Evolutionary conservation across 2,888 invertebrate species (phyloP).

Genomic region (Ectemnius continuus): DNA sequence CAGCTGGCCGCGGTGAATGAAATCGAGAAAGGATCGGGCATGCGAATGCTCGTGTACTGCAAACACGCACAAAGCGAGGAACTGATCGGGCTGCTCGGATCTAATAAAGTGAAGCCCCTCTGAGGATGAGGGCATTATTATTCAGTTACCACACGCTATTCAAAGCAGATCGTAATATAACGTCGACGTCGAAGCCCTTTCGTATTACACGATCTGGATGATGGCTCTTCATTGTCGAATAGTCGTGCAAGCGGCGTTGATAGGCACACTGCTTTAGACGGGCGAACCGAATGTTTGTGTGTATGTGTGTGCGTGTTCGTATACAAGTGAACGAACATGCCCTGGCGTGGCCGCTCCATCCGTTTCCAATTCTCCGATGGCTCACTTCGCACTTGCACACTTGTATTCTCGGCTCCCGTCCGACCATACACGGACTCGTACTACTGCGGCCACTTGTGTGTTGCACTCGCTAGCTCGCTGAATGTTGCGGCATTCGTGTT

Average conservation of each 20-base stretch:
- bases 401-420: constrained; percentile 27
- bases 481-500: constrained; percentile 6
- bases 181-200: constrained; percentile 56
- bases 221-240: constrained; percentile 61
- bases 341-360: constrained; percentile 17
- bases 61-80: background rate
- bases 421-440: constrained; percentile 36
- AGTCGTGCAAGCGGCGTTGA: constrained; percentile 65
- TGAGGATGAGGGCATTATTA: constrained; percentile 57
- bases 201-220: constrained; percentile 64
- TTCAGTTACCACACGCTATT: constrained; percentile 58
- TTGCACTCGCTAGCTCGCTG: constrained; percentile 13
- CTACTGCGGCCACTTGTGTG: background rate
- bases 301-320: background rate
- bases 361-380: constrained; percentile 19
- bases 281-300: background rate
- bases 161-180: constrained; percentile 54
- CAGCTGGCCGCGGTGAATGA: no score
- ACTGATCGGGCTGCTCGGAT: constrained; percentile 51
- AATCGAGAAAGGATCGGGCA: no score
- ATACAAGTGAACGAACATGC: constrained; percentile 30
- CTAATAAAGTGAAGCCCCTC: constrained; percentile 49
- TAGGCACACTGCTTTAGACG: constrained; percentile 50
- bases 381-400: constrained; percentile 52
- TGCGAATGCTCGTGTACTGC: no score